Evolutionary conservation across 2,888 invertebrate species (phyloP), one percentile per base, ranked within the genome.

Genomic region (Melitaea athalia): DNA sequence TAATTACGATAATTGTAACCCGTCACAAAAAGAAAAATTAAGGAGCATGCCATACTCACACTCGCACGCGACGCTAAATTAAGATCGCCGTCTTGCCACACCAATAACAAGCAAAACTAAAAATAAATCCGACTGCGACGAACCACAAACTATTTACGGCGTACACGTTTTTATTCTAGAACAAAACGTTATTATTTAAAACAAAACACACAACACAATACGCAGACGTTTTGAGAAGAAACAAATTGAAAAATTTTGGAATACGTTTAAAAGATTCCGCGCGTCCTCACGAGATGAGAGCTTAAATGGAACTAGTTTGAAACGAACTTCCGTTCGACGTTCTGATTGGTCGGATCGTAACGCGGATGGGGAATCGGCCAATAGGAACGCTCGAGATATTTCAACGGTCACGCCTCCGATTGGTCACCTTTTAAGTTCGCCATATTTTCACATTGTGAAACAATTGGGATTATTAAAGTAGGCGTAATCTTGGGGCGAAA

Each of bases 281-380:
- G 82, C 91, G 89, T 88, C 86, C 85, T 75, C 82, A 80, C 82
- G 70, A 70, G 73, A 65, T 80, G 81, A 79, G 72, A 77, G 82
- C 85, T 78, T 88, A 91, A 89, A 89, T 91, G 88, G 88, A 89
- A 92, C 92, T 92, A 86, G 90, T 90, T 91, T 89, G 83, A 85
- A 83, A 81, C 78, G 79, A 81, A 87, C 87, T 85, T 86, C 85
- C 86, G 83, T 83, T 84, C 81, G 74, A 69, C 72, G 52, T 71
- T 79, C 73, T 78, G 82, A 92, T 92, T 92, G 92, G 92, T 78
- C 71, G 80, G 69, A 71, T 64, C 59, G 76, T 76, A 79, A 80
- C 80, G 77, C 80, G 81, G 81, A 77, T 79, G 75, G 77, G 65
- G 68, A 78, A 79, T 71, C 73, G 67, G 69, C 92, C 92, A 92